Evolutionary conservation across 2,113 vertebrate genomes (phyloP).

Genomic region (Oryzias woworae): DNA sequence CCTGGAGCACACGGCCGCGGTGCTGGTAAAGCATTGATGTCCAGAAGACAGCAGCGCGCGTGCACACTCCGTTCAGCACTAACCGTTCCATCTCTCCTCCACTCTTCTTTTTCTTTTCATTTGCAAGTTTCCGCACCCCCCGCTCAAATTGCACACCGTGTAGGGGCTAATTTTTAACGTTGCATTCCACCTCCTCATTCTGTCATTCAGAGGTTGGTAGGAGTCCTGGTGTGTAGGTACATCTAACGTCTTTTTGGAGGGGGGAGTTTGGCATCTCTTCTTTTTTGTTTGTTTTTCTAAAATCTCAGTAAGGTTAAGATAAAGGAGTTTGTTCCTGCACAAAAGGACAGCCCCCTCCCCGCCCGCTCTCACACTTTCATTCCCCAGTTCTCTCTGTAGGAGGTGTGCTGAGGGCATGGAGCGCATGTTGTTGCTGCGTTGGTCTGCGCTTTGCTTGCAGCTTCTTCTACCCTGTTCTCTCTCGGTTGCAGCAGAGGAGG

Average conservation of each 20-base stretch:
- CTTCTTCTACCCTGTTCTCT: conserved; percentile 55
- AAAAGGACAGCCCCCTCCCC: conserved; percentile 1
- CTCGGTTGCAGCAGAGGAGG: conserved; percentile 54
- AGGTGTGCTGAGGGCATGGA: conserved; percentile 78
- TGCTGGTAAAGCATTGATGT: conserved; percentile 89
- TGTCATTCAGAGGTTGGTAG: conserved; percentile 16
- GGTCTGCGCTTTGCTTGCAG: conserved; percentile 76
- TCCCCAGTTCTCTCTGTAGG: conserved; percentile 60
- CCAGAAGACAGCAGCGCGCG: conserved; percentile 34
- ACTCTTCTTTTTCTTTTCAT: conserved; percentile 12
- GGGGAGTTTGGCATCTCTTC: conserved; percentile 1
- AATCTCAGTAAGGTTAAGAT: background rate
- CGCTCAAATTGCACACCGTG: conserved; percentile 3
- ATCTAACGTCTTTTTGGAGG: conserved; percentile 2
- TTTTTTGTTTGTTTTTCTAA: background rate
- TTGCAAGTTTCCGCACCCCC: conserved; percentile 13
- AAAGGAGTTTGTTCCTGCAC: conserved; percentile 13
- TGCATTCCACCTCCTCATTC: conserved; percentile 13
- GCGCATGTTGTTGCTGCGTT: conserved; percentile 73
- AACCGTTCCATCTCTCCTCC: conserved; percentile 50
- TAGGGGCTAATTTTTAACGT: conserved; percentile 27
- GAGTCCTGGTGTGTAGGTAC: background rate
- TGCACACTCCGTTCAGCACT: conserved; percentile 45
- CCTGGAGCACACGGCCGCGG: conserved; percentile 98
- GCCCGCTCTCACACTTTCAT: conserved; percentile 17